A percentile compares a stretch with the other conserved stretches of the same genome.
Evolutionary conservation across 1,140 invertebrate genomes (phyloP).

Genomic region (Ladona fulva): DNA sequence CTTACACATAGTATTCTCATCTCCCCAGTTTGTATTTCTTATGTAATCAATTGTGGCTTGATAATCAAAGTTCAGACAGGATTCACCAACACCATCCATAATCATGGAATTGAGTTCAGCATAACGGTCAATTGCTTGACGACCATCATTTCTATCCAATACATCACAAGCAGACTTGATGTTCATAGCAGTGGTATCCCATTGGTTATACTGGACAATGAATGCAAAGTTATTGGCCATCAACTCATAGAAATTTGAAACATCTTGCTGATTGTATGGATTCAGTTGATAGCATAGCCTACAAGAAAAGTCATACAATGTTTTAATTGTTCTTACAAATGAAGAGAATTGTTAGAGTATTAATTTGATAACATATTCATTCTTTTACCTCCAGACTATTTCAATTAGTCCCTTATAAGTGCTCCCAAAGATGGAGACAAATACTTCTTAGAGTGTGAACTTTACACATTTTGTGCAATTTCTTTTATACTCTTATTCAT

Average conservation of each 20-base stretch:
- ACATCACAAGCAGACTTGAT: constrained; percentile 43
- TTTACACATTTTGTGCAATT: too few species aligned
- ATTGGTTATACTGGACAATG: constrained; percentile 51
- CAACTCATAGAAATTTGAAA: constrained; percentile 40
- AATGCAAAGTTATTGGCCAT: constrained; percentile 44
- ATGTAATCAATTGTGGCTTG: constrained; percentile 5
- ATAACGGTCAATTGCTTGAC: constrained; percentile 26
- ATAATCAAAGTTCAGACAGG: constrained; percentile 24
- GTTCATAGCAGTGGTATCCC: constrained; percentile 43
- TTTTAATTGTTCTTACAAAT: too few species aligned
- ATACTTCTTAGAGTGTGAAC: too few species aligned
- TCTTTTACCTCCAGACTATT: too few species aligned
- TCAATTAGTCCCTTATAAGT: too few species aligned
- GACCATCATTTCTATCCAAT: constrained; percentile 36
- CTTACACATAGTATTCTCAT: neutral
- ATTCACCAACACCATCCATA: constrained; percentile 17
- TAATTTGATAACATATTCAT: too few species aligned
- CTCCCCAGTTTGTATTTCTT: neutral
- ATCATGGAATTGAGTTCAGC: constrained; percentile 18
- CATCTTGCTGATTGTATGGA: constrained; percentile 33
- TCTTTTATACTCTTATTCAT: too few species aligned
- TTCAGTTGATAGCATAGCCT: constrained; percentile 42
- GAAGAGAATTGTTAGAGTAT: too few species aligned
- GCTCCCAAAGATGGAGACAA: too few species aligned
- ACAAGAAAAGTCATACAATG: constrained; percentile 21